Base-by-base conservation (phyloP, 2,113 vertebrate species). In the Mustela nigripes region DNA sequence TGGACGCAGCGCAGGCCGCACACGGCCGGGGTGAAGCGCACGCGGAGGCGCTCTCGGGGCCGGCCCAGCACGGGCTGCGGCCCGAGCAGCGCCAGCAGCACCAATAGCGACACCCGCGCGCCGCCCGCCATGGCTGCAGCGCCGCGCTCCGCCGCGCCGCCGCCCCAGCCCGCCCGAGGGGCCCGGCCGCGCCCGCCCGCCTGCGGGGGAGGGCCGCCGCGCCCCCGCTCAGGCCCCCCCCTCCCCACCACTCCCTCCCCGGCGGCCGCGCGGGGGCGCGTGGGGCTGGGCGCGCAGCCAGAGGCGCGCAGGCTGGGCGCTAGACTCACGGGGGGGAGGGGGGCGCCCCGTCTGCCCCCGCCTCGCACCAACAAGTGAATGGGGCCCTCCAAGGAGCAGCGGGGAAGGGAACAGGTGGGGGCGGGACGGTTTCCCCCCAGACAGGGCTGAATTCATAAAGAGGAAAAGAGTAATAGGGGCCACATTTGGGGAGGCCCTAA, bases 21-120 rank as follows among this genome's bases (percentile, higher is more conserved):
- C 95, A 99, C 97, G 74, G 99, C 99, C 3, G 99, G 99, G 26
- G 99, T 99, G 98, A 99, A 99, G 98, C 98, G 99, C 97, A 99
- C 99, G 98, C 99, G 99, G 97, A 99, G 98, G 67, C 98, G 98
- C 96, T 98, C 98, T 5, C 96, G 96, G 97, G 98, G 99, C 92
- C 98, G 98, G 81, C 95, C 89, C 81, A 89, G 96, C 42, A 58
- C 98, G 11, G 95, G 96, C 53, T 94, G 97, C 26, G 69, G 82
- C 84, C 92, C 56, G 86, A 96, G 96, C 91, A 86, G 92, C 89
- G 96, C 97, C 73, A 98, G 96, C 97, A 97, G 94, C 86, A 90
- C 96, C 96, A 97, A 92, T 83, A 97, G 97, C 94, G 97, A 96
- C 98, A 98, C 95, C 96, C 96, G 97, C 94, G 96, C 98, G 95